Conservation (phyloP, 1,140 invertebrate species). For the Camponotus floridanus region DNA sequence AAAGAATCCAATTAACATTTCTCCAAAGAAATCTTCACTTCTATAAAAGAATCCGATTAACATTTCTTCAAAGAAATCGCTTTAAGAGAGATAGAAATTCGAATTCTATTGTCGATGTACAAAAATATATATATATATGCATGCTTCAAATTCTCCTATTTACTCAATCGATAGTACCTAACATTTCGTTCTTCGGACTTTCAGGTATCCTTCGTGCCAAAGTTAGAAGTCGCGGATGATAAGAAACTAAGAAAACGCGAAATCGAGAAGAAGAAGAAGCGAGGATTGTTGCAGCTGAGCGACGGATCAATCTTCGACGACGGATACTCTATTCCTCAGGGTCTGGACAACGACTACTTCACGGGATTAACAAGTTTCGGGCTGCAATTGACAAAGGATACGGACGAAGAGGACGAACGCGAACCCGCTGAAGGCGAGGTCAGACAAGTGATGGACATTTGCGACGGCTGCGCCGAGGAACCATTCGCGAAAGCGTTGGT, state of each 20-base stretch:
- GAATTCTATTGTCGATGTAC: neutral
- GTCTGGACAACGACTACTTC: constrained; percentile 81
- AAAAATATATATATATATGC: too few species aligned
- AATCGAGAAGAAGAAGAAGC: constrained; percentile 85
- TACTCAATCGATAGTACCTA: neutral
- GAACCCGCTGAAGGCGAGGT: constrained; percentile 94
- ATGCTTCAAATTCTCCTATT: constrained; percentile 1
- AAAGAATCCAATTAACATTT: neutral
- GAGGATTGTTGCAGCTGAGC: constrained; percentile 88
- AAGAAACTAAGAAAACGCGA: constrained; percentile 71
- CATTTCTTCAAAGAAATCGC: neutral
- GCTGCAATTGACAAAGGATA: constrained; percentile 86
- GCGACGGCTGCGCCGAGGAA: constrained; percentile 90
- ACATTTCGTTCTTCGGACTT: neutral
- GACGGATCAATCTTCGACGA: constrained; percentile 90
- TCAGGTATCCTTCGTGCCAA: constrained; percentile 72
- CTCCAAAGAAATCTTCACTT: neutral
- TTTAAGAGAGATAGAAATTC: neutral
- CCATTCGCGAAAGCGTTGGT: constrained; percentile 92
- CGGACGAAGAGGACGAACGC: constrained; percentile 88
- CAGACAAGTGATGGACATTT: constrained; percentile 91
- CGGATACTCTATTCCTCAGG: constrained; percentile 83
- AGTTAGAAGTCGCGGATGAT: constrained; percentile 27
- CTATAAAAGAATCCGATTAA: neutral
- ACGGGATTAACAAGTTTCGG: constrained; percentile 90